These are phyloP conservation scores for Alosa sapidissima DNA, from an alignment of 2,797 vertebrate species.

Conservation along the genomic window DNA sequence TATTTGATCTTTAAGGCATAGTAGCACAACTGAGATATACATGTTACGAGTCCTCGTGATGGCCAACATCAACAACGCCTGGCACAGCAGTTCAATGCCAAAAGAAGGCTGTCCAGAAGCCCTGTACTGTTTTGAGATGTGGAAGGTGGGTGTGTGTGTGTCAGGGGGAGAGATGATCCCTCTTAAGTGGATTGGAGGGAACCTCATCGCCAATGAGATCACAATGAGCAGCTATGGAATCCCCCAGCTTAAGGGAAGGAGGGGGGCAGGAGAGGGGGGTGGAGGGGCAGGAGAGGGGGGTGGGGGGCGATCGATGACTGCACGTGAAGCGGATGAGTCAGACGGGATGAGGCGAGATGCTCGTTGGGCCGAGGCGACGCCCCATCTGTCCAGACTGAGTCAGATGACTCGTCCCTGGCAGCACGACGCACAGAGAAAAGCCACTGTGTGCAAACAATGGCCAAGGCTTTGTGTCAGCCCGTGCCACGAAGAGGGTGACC, in stretches of 20 bases:
- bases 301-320: not conserved
- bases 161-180: constrained; percentile 29
- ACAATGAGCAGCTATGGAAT: constrained; percentile 18
- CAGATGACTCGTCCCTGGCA: constrained; percentile 14
- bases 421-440: not conserved
- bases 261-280: not conserved
- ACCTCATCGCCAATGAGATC: constrained; percentile 37
- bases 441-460: constrained; percentile 16
- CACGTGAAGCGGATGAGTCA: constrained; percentile 19
- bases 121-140: not conserved
- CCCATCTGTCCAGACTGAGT: constrained; percentile 6
- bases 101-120: not conserved
- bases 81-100: not conserved
- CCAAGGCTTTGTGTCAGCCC: not conserved
- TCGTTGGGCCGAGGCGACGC: not conserved
- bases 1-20: not conserved
- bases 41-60: not conserved
- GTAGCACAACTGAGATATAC: not conserved
- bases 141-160: not conserved
- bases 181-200: constrained; percentile 39
- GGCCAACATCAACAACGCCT: not conserved
- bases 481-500: not conserved
- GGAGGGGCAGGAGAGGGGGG: too few relatives aligned
- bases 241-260: constrained; percentile 22
- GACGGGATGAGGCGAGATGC: not conserved